Percentiles rank a stretch among this genome's conserved stretches.
phyloP scores from a whole-genome alignment of 2,888 invertebrate genomes.

The Cryptus armator region DNA sequence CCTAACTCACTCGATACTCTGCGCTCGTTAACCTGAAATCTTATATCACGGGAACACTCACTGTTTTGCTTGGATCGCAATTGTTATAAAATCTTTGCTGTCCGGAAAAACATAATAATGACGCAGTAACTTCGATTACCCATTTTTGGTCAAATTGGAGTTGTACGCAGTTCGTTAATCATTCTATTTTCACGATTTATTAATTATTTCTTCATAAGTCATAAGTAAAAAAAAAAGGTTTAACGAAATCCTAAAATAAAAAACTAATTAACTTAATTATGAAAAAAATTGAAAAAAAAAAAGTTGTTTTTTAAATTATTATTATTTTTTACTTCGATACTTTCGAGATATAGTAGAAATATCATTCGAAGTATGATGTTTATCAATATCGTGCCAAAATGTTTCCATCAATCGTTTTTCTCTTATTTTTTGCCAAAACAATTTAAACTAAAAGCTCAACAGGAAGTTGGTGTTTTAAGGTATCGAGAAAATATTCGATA shows the following conservation, averaged over 20 bases:
- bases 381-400: too few species aligned
- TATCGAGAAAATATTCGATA: background rate
- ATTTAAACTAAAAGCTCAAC: background rate
- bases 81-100: slow-evolving; percentile 5
- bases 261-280: too few species aligned
- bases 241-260: too few species aligned
- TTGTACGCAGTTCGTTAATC: slow-evolving; percentile 19
- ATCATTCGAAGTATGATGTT: too few species aligned
- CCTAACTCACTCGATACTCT: background rate
- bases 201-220: background rate
- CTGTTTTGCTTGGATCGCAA: slow-evolving; percentile 8
- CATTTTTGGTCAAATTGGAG: background rate
- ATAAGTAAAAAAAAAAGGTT: background rate
- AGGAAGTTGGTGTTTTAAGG: background rate
- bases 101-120: background rate
- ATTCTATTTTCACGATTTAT: background rate
- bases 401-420: too few species aligned
- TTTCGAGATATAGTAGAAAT: too few species aligned
- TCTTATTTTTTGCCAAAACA: background rate
- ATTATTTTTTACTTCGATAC: too few species aligned
- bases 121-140: background rate
- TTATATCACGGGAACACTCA: slow-evolving; percentile 15
- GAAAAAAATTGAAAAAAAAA: too few species aligned
- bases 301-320: too few species aligned
- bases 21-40: slow-evolving; percentile 1